Conservation (phyloP, 2,888 invertebrate species). For the Clitarchus hookeri region DNA sequence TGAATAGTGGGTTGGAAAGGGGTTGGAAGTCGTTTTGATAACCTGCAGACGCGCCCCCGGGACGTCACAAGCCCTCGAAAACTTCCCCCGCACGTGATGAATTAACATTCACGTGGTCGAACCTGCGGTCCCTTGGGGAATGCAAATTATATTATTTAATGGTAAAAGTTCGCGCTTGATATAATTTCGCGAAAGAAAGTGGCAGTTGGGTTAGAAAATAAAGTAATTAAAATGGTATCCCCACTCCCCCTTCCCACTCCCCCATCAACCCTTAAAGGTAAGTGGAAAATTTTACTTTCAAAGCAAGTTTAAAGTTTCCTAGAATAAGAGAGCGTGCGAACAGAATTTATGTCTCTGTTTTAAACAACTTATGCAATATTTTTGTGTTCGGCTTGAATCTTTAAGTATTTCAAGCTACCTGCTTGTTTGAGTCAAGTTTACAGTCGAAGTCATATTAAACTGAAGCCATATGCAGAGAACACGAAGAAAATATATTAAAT, state of each 20-base stretch:
- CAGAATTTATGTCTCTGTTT: background rate
- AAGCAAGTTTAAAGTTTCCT: background rate
- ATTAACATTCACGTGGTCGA: slow-evolving; percentile 2
- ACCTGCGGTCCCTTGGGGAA: background rate
- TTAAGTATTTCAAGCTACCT: no score
- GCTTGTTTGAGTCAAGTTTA: no score
- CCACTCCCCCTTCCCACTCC: background rate
- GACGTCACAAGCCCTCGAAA: background rate
- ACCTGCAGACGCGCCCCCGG: background rate
- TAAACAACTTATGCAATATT: background rate
- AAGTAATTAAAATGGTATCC: background rate
- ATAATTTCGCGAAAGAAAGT: slow-evolving; percentile 14
- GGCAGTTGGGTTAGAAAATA: background rate
- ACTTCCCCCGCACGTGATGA: slow-evolving; percentile 14
- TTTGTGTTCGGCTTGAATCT: no score
- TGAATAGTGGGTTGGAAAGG: background rate
- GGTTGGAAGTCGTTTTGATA: background rate
- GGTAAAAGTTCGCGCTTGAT: slow-evolving; percentile 9
- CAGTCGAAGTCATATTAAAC: no score
- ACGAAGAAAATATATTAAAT: no score
- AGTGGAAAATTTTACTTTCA: slow-evolving; percentile 14
- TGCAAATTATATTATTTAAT: slow-evolving; percentile 10
- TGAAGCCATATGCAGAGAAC: no score
- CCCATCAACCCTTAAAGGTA: background rate
- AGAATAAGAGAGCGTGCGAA: background rate